Evolutionary conservation across 2,888 invertebrate genomes (phyloP), one percentile per base, ranked within the genome.

Genomic region (Acrobasis repandana): DNA sequence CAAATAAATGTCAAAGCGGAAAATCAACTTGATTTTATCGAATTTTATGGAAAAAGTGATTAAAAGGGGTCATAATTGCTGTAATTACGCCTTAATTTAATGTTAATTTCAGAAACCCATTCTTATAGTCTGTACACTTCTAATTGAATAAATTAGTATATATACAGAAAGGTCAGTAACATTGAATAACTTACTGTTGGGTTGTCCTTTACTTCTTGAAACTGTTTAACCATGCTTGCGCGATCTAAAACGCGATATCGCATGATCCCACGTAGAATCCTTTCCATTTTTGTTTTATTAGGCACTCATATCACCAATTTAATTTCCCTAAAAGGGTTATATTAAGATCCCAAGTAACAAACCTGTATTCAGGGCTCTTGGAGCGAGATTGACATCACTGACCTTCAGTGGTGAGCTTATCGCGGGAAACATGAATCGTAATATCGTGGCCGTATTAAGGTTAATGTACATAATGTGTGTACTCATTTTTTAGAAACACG

Each of bases 161-260:
- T 36, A 50, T 46, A n/a, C 11, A 11, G 2, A 63, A 76, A 78
- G 76, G 76, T 75, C 64, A 73, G 81, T 77, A 34, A 63, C 69
- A 69, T 72, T 69, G 43, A 67, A 15, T 5, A 43, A 88, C 94
- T 93, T 93, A 97, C 97, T 93, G 94, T 94, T 20, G 98, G 98
- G 92, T 97, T 95, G 91, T 98, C 96, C 83, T 95, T 94, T 70
- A 98, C 97, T 94, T 95, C 93, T 85, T 96, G 93, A 89, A 98
- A 98, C 88, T 98, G 98, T 89, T 97, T 95, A 38, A 98, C 97
- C 97, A 98, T 97, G 77, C 94, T 95, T 64, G 95, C 95, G 68
- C 96, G 94, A 69, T 96, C 96, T 61, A 96, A 94, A 65, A 95
- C 94, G 64, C 98, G 94, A 85, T 98, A 98, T 77, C 95, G 94